phyloP scores from a whole-genome alignment of 2,797 vertebrate species.

The Holocentrus rufus region DNA sequence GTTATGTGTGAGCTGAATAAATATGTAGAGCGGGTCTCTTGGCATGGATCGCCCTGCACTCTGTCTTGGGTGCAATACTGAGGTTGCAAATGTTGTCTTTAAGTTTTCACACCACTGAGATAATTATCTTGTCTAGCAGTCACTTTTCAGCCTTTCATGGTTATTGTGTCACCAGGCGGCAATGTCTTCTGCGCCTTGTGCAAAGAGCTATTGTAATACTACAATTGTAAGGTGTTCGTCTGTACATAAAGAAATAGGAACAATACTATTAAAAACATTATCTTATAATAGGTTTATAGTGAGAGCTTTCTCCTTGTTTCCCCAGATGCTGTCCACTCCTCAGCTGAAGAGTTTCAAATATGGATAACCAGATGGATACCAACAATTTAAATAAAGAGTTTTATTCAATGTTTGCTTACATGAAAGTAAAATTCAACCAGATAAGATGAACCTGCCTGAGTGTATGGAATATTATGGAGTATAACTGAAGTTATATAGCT shows the following conservation, averaged over 20 bases:
- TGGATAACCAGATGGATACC: no score
- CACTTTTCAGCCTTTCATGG: constrained; percentile 35
- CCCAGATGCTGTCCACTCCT: no score
- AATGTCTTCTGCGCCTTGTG: constrained; percentile 3
- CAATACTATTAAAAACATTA: no score
- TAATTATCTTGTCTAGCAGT: constrained; percentile 18
- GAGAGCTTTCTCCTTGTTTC: neutral
- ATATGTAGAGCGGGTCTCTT: constrained; percentile 34
- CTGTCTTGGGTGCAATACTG: constrained; percentile 25
- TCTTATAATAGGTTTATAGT: neutral
- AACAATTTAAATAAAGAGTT: no score
- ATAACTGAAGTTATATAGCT: neutral
- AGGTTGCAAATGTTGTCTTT: constrained; percentile 39
- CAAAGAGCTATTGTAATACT: constrained; percentile 12
- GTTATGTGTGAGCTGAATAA: constrained; percentile 57
- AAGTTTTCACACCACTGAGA: constrained; percentile 32
- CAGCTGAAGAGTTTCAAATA: no score
- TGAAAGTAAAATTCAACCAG: no score
- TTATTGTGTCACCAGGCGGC: constrained; percentile 7
- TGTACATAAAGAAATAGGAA: no score
- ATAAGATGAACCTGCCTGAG: no score
- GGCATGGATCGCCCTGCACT: constrained; percentile 36
- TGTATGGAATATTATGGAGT: no score
- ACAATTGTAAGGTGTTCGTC: constrained; percentile 6
- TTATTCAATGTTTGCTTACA: no score